These are phyloP conservation scores for Drosophila parabipectinata DNA, from an alignment of 1,140 invertebrate genomes.

Conservation along the genomic window DNA sequence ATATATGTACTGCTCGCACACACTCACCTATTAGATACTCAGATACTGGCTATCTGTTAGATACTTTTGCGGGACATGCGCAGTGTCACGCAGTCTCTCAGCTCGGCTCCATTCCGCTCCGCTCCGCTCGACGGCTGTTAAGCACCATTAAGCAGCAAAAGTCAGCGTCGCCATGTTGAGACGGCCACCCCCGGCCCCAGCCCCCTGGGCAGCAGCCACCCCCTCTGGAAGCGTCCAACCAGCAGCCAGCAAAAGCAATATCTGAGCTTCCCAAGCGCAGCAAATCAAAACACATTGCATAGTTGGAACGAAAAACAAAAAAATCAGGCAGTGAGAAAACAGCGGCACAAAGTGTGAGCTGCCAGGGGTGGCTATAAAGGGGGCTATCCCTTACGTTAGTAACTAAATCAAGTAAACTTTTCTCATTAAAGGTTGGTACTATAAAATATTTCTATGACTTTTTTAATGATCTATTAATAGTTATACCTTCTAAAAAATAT, in stretches of 20 bases:
- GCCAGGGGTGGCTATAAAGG: constrained; percentile 6
- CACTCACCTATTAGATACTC: neutral
- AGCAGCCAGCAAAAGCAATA: constrained; percentile 60
- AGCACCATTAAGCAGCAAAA: constrained; percentile 74
- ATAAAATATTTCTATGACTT: too few relatives aligned
- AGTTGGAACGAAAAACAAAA: constrained; percentile 41
- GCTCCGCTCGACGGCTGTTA: constrained; percentile 54
- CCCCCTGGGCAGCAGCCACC: neutral
- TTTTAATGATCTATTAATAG: too few relatives aligned
- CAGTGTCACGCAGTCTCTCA: constrained; percentile 61
- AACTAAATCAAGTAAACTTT: neutral
- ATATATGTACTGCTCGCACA: constrained; percentile 43
- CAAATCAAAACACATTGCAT: constrained; percentile 83
- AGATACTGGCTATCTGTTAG: constrained; percentile 12
- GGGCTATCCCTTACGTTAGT: neutral
- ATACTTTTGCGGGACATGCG: constrained; percentile 59
- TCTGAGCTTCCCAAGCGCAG: constrained; percentile 74
- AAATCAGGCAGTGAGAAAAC: constrained; percentile 19
- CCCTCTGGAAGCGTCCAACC: constrained; percentile 60
- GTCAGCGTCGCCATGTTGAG: constrained; percentile 72
- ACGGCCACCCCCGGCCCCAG: constrained; percentile 17
- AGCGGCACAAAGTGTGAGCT: constrained; percentile 17
- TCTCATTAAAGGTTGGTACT: neutral
- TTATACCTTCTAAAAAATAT: neutral
- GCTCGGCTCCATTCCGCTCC: constrained; percentile 12